Evolutionary conservation across 2,888 invertebrate species (phyloP).

Genomic region (Phyllotreta striolata): DNA sequence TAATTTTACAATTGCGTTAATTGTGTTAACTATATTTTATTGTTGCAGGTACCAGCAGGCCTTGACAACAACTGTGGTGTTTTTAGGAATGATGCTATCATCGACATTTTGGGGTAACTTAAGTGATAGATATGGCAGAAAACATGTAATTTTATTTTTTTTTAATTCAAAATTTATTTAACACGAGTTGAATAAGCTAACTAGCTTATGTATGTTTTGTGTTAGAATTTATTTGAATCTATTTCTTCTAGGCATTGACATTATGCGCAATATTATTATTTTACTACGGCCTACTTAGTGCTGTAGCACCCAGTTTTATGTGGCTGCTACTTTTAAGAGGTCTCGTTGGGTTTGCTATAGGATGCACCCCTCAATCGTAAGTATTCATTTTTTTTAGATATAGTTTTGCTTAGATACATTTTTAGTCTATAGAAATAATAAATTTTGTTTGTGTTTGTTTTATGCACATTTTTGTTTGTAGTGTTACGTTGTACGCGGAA

Average conservation of each 20-base stretch:
- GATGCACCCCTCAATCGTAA: slow-evolving; percentile 97
- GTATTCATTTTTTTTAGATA: slow-evolving; percentile 57
- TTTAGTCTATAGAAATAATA: not conserved
- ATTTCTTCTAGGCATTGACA: slow-evolving; percentile 76
- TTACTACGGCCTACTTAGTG: slow-evolving; percentile 89
- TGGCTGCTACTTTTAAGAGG: slow-evolving; percentile 92
- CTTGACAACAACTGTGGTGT: slow-evolving; percentile 91
- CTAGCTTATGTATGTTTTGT: slow-evolving; percentile 5
- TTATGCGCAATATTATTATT: slow-evolving; percentile 90
- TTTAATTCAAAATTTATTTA: slow-evolving; percentile 2
- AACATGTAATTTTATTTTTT: slow-evolving; percentile 69
- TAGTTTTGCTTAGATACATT: slow-evolving; percentile 8
- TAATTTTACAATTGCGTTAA: slow-evolving; percentile 28
- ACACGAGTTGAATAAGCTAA: not conserved
- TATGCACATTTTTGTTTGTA: slow-evolving; percentile 58
- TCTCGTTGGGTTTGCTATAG: slow-evolving; percentile 94
- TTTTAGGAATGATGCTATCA: slow-evolving; percentile 96
- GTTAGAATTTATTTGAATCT: slow-evolving; percentile 3
- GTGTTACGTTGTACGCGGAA: slow-evolving; percentile 95
- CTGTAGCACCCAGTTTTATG: slow-evolving; percentile 89
- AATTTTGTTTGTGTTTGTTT: slow-evolving; percentile 20
- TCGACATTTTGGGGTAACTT: slow-evolving; percentile 96
- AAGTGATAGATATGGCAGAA: slow-evolving; percentile 91
- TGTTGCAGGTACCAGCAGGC: slow-evolving; percentile 83
- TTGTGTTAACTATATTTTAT: slow-evolving; percentile 15